These are phyloP conservation scores for Bugulina stolonifera DNA, from an alignment of 2,888 invertebrate genomes.

Conservation along the genomic window DNA sequence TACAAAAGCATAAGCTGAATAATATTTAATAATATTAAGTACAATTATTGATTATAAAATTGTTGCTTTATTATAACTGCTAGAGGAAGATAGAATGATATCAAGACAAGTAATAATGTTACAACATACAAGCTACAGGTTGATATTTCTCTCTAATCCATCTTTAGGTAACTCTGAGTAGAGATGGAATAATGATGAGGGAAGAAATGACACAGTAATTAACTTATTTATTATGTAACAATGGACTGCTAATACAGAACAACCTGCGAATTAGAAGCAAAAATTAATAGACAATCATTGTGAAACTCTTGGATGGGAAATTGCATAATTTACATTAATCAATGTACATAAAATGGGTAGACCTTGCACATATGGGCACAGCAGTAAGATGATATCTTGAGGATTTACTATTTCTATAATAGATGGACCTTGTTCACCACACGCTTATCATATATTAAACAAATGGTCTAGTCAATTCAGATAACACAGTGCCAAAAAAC, in stretches of 20 bases:
- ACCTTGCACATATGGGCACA: conserved; percentile 21
- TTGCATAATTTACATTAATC: neutral
- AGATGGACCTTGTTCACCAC: conserved; percentile 22
- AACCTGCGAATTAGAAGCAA: neutral
- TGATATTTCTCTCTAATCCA: too few relatives aligned
- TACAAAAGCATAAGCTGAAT: too few relatives aligned
- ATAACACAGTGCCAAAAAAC: conserved; percentile 9
- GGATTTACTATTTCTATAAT: too few relatives aligned
- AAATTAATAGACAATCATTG: neutral
- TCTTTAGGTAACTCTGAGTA: too few relatives aligned
- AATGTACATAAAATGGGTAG: neutral
- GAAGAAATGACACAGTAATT: neutral
- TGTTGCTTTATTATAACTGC: too few relatives aligned
- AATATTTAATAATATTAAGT: too few relatives aligned
- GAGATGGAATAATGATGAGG: too few relatives aligned
- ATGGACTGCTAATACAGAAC: neutral
- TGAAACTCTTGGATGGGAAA: neutral
- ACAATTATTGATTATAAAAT: too few relatives aligned
- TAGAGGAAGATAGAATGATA: too few relatives aligned
- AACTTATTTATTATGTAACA: neutral
- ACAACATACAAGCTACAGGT: too few relatives aligned
- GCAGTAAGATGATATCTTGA: too few relatives aligned
- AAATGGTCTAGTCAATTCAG: neutral
- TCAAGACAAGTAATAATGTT: too few relatives aligned
- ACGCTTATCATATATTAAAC: conserved; percentile 10